Conservation (phyloP, 2,113 vertebrate genomes). For the Reinhardtius hippoglossoides region DNA sequence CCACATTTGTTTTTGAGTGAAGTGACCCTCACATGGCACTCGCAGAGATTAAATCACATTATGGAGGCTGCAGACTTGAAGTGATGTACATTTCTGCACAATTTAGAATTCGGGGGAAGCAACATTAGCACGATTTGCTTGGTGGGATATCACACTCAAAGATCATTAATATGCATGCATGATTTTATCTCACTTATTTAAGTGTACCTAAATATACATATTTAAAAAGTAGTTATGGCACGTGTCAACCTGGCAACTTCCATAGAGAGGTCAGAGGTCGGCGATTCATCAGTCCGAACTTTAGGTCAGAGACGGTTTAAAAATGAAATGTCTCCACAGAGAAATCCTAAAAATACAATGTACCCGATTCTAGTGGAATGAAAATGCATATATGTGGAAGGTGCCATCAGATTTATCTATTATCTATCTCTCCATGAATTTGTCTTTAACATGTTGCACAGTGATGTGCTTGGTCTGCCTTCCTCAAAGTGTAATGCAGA, state of each 20-base stretch:
- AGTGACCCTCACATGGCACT: constrained; percentile 33
- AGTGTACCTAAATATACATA: background rate
- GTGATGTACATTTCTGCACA: background rate
- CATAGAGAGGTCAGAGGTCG: background rate
- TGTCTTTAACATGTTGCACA: constrained; percentile 35
- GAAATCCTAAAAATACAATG: too few species aligned
- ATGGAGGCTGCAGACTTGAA: background rate
- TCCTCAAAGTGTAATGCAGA: background rate
- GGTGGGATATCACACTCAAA: too few species aligned
- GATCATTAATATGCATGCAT: too few species aligned
- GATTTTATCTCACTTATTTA: background rate
- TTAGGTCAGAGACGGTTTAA: too few species aligned
- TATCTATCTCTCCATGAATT: constrained; percentile 28
- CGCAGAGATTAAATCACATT: constrained; percentile 8
- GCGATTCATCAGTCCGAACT: too few species aligned
- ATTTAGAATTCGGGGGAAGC: background rate
- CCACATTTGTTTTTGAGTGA: background rate
- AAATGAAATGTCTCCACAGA: too few species aligned
- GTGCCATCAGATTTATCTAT: constrained; percentile 32
- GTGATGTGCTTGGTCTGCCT: constrained; percentile 14
- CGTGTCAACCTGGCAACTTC: background rate
- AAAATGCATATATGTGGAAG: too few species aligned
- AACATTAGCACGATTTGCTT: too few species aligned
- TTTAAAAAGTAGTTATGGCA: background rate
- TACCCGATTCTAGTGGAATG: too few species aligned